Percentiles rank a stretch among this genome's conserved stretches.
phyloP scores from a whole-genome alignment of 2,797 vertebrate species.

The Psittacula derbiana region DNA sequence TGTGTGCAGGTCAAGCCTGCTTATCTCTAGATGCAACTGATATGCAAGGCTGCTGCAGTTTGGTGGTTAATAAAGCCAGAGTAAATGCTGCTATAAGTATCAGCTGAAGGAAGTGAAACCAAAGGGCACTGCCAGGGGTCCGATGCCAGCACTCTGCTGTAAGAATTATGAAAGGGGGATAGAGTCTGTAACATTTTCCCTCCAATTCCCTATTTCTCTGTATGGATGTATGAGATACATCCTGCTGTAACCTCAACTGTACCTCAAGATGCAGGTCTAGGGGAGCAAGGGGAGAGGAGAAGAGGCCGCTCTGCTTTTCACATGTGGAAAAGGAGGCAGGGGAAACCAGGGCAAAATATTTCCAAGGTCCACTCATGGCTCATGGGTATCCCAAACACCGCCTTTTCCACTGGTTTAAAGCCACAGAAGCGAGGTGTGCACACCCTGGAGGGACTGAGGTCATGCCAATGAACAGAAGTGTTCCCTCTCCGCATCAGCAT shows the following conservation, averaged over 20 bases:
- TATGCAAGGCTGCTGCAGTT: background rate
- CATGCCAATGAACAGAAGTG: background rate
- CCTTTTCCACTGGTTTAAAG: background rate
- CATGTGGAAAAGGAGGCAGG: background rate
- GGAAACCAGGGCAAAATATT: background rate
- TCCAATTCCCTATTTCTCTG: background rate
- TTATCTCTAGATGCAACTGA: background rate
- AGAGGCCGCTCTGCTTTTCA: background rate
- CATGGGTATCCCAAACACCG: background rate
- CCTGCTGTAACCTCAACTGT: background rate
- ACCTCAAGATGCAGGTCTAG: background rate
- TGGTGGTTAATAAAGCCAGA: background rate
- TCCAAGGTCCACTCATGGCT: background rate
- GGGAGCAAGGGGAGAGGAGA: background rate
- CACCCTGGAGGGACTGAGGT: background rate
- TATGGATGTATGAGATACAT: background rate
- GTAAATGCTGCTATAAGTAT: background rate
- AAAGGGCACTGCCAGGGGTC: background rate
- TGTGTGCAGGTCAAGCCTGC: background rate
- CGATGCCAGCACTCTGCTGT: background rate
- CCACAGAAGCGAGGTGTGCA: background rate
- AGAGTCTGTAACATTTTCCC: background rate
- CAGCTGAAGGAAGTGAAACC: background rate
- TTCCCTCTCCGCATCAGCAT: background rate
- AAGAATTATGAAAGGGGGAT: background rate